Conservation (phyloP, 2,888 invertebrate species). For the Tenthredo scrophulariae region DNA sequence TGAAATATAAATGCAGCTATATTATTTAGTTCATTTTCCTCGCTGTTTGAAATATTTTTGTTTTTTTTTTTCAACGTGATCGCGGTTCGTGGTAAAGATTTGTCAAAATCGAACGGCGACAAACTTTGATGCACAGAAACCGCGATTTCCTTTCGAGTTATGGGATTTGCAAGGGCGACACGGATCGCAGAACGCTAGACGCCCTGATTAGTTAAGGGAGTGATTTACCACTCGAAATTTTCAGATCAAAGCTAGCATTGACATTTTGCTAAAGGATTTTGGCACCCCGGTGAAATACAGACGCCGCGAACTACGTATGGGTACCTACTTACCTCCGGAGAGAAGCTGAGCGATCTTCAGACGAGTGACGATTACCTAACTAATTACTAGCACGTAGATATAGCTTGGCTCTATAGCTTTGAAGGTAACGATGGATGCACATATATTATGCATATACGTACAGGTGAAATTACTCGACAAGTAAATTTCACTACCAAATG, state of each 20-base stretch:
- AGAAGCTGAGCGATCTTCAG: slow-evolving; percentile 21
- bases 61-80: background rate
- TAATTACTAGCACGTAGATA: background rate
- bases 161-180: background rate
- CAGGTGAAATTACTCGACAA: slow-evolving; percentile 3
- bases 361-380: slow-evolving; percentile 26
- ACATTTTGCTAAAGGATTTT: background rate
- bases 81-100: background rate
- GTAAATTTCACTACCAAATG: slow-evolving; percentile 5
- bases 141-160: background rate
- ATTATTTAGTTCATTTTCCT: background rate
- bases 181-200: background rate
- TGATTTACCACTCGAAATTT: slow-evolving; percentile 14
- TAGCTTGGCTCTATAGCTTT: background rate
- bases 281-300: background rate
- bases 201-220: background rate
- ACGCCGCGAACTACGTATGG: background rate
- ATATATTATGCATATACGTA: background rate
- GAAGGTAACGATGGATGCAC: background rate
- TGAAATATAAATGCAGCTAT: background rate
- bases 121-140: background rate
- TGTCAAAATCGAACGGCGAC: background rate
- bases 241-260: background rate
- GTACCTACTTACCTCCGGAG: background rate
- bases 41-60: background rate